Evolutionary conservation across 2,113 vertebrate genomes (phyloP).

Genomic region (human): GRCh38 chr6:32289001-32289500

Average conservation of each 20-base stretch:
- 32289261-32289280: neutral
- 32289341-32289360: neutral
- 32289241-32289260: fast-evolving
- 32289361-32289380: neutral
- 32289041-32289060: no score
- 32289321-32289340: neutral
- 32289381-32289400: neutral
- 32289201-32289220: fast-evolving
- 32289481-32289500: neutral
- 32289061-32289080: no score
- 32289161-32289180: no score
- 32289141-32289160: no score
- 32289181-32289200: no score
- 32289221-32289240: neutral
- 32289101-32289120: no score
- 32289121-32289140: no score
- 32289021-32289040: no score
- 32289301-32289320: neutral
- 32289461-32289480: neutral
- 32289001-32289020: no score
- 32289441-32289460: neutral
- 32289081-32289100: no score
- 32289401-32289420: neutral
- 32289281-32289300: neutral
- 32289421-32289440: neutral